phyloP scores from a whole-genome alignment of 2,797 vertebrate species.

The Anguilla marmorata region DNA sequence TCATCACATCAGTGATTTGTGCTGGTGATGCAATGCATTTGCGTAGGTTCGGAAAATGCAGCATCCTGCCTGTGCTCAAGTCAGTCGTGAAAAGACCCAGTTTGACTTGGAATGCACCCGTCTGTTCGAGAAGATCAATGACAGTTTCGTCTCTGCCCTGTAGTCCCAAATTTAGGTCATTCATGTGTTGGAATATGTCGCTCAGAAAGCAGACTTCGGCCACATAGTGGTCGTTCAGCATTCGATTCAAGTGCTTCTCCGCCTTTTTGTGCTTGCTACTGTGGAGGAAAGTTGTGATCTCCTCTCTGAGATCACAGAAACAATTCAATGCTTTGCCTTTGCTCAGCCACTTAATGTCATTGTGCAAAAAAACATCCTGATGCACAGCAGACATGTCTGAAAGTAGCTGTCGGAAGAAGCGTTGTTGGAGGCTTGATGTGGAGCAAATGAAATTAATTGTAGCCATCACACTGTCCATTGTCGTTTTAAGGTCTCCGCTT shows the following conservation, averaged over 20 bases:
- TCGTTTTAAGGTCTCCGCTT: neutral
- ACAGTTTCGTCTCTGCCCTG: slow-evolving; percentile 15
- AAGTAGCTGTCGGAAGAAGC: neutral
- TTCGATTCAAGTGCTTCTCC: too few species aligned
- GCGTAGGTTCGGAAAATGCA: too few species aligned
- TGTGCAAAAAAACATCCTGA: neutral
- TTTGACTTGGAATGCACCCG: neutral
- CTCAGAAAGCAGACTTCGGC: too few species aligned
- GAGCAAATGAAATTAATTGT: slow-evolving; percentile 2
- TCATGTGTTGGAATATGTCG: neutral
- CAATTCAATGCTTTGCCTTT: neutral
- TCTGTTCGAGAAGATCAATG: neutral
- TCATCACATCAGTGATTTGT: too few species aligned
- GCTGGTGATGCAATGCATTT: too few species aligned
- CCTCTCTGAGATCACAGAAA: slow-evolving; percentile 9
- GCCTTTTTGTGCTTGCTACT: too few species aligned
- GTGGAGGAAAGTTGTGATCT: neutral
- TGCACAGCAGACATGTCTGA: slow-evolving; percentile 15
- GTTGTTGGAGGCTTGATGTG: neutral
- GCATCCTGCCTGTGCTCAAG: too few species aligned
- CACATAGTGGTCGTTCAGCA: too few species aligned
- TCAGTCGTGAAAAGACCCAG: too few species aligned
- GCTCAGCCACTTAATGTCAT: neutral
- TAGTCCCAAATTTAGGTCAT: neutral
- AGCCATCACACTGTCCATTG: neutral